These are phyloP conservation scores for Kryphioiulus occultus DNA, from an alignment of 2,888 invertebrate species.

Conservation along the genomic window DNA sequence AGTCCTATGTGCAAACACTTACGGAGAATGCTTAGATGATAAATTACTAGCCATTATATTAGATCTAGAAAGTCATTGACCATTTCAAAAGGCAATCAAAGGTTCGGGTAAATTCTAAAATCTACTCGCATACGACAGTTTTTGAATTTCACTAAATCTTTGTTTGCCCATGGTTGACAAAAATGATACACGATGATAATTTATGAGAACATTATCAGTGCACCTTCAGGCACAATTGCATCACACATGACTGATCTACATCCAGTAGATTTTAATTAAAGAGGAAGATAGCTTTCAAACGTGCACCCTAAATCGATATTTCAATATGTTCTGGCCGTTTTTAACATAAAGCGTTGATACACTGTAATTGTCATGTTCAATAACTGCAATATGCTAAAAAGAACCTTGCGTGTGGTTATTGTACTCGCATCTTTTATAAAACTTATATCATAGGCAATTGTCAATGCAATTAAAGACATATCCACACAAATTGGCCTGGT, in stretches of 20 bases:
- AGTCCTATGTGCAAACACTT: background rate
- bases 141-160: no score
- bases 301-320: background rate
- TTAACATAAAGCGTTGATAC: background rate
- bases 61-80: background rate
- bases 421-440: background rate
- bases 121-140: no score
- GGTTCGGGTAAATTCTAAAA: background rate
- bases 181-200: no score
- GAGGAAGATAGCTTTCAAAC: background rate
- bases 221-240: no score
- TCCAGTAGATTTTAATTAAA: no score
- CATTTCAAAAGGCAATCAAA: background rate
- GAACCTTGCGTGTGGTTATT: background rate
- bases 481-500: background rate
- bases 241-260: no score
- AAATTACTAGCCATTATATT: background rate
- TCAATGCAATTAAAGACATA: slow-evolving; percentile 1
- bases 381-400: background rate
- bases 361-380: background rate
- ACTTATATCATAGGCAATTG: background rate
- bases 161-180: no score
- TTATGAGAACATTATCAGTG: no score
- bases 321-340: background rate
- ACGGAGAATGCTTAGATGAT: background rate